Percentiles rank a stretch among this genome's conserved stretches.
These are phyloP conservation scores for Oryctolagus cuniculus DNA, from an alignment of 2,113 vertebrate genomes.

Conservation along the genomic window DNA sequence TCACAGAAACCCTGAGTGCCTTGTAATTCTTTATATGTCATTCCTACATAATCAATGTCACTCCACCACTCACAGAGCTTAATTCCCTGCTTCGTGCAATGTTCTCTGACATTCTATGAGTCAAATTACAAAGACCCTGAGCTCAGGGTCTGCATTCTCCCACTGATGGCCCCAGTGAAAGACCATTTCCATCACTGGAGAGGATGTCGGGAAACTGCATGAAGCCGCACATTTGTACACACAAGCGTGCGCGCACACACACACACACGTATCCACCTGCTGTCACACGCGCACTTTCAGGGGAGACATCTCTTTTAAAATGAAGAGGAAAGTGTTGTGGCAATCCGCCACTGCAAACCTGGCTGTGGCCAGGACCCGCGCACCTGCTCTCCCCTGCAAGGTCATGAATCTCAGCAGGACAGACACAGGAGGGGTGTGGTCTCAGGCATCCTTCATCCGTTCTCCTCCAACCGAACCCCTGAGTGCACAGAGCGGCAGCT, in stretches of 20 bases:
- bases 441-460: slow-evolving; percentile 74
- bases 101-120: slow-evolving; percentile 48
- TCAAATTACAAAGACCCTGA: slow-evolving; percentile 38
- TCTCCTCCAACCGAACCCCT: slow-evolving; percentile 52
- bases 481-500: slow-evolving; percentile 60
- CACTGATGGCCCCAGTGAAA: background rate
- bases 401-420: background rate
- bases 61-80: background rate
- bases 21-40: slow-evolving; percentile 64
- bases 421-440: accelerated
- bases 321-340: accelerated
- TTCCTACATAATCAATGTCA: slow-evolving; percentile 53
- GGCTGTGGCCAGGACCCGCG: background rate
- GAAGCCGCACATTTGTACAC: background rate
- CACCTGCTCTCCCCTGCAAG: background rate
- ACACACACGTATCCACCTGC: background rate
- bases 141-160: background rate
- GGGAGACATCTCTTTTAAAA: background rate
- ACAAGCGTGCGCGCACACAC: background rate
- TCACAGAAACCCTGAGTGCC: slow-evolving; percentile 8
- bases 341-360: background rate
- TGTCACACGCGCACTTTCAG: background rate
- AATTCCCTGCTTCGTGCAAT: background rate
- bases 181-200: accelerated
- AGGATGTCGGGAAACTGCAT: background rate